Conservation (phyloP, 2,113 vertebrate genomes). For the Aspiorhynchus laticeps region DNA sequence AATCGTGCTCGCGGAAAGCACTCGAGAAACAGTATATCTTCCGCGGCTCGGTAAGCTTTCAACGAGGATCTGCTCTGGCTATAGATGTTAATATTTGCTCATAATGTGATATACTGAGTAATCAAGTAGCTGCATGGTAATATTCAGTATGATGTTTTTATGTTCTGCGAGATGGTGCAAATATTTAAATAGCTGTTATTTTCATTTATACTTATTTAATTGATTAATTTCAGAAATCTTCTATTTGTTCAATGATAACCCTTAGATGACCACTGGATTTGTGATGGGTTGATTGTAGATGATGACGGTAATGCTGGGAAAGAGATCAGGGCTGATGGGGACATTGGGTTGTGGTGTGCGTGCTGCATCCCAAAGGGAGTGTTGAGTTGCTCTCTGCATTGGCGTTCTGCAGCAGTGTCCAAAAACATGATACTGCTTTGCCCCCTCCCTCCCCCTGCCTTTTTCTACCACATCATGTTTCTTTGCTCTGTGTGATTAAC, state of each 20-base stretch:
- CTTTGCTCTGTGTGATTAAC: conserved; percentile 27
- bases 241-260: not conserved
- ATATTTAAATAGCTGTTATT: not conserved
- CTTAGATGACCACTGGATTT: not conserved
- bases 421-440: conserved; percentile 40
- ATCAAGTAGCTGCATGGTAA: not conserved
- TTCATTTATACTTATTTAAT: too few relatives aligned
- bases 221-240: not conserved
- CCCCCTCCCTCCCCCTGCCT: conserved; percentile 45
- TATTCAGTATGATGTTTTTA: not conserved
- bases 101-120: not conserved
- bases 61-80: too few relatives aligned
- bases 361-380: conserved; percentile 67
- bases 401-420: conserved; percentile 45
- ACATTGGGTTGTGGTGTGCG: conserved; percentile 46
- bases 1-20: too few relatives aligned
- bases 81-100: not conserved
- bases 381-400: conserved; percentile 67
- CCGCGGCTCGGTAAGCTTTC: too few relatives aligned
- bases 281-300: not conserved
- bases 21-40: too few relatives aligned
- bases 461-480: conserved; percentile 11
- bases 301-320: conserved; percentile 12
- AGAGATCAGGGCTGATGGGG: not conserved
- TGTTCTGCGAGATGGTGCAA: not conserved